Conservation (phyloP, 2,113 vertebrate genomes). For the Cinclus cinclus region DNA sequence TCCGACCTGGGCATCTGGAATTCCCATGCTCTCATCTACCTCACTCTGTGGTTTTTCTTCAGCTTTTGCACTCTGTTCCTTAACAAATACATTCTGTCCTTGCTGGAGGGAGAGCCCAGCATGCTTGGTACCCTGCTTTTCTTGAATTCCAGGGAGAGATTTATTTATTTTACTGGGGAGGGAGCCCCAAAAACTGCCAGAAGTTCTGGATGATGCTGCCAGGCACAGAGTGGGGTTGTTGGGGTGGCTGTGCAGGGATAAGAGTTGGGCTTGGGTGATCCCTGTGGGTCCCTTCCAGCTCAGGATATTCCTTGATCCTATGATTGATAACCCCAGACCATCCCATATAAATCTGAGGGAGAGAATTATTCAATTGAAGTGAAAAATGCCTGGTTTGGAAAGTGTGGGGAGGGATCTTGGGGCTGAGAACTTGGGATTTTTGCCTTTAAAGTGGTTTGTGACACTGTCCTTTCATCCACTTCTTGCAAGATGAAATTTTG, state of each 20-base stretch:
- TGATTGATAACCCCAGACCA: neutral
- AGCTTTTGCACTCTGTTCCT: conserved; percentile 98
- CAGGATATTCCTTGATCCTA: neutral
- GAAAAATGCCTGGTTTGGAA: neutral
- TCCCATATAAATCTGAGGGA: neutral
- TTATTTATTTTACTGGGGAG: accelerated
- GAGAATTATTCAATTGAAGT: neutral
- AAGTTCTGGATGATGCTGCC: neutral
- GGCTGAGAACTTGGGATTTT: neutral
- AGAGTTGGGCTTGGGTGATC: neutral
- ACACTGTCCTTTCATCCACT: neutral
- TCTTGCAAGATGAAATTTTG: neutral
- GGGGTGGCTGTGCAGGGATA: neutral
- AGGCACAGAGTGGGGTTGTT: neutral
- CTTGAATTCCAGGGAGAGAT: neutral
- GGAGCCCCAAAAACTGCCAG: neutral
- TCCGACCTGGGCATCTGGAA: conserved; percentile 88
- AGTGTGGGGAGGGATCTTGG: neutral
- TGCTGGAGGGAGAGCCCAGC: conserved; percentile 93
- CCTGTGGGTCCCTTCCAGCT: neutral
- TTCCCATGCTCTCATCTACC: conserved; percentile 81
- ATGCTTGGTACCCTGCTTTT: conserved; percentile 81
- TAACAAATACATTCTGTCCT: conserved; percentile 94
- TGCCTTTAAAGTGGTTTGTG: neutral
- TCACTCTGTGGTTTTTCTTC: conserved; percentile 93